Base-by-base conservation (phyloP, 2,888 invertebrate species). In the Nephrotoma guestfalica region DNA sequence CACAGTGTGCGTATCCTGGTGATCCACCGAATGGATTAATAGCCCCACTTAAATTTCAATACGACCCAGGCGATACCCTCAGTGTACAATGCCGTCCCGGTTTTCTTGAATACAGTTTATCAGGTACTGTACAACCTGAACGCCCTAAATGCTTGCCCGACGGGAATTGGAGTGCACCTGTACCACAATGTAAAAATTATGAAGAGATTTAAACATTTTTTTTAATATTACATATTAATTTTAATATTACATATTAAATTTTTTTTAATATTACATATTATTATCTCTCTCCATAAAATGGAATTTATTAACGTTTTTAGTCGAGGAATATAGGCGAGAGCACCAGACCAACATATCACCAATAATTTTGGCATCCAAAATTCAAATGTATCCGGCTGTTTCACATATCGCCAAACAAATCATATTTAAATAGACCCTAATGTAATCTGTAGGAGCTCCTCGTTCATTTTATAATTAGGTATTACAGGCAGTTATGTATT, bases 61-160 rank as follows among this genome's bases (percentile, higher is more conserved):
- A 95, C 91, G 95, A 95, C 90, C 94, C 95, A 13, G 95, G 95
- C 45, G 95, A 95, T 89, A 94, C 93, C 88, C 92, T 95, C 88
- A 94, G 94, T 89, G 94, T 95, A 86, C 94, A 93, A 87, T 95
- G 95, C 89, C 93, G 94, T 87, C 93, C 94, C 6, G 95, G 95
- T 57, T 95, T 93, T 90, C 93, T 94, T 87, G 91, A 91, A 89
- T 91, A 90, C 87, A 90, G 90, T 87, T 89, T 90, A 87, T 89
- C 89, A 87, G 93, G 93, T 87, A 93, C 93, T n/a, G 92, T 93
- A 86, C 93, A 94, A 88, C 71, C 71, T 30, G 71, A 71, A 30
- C 92, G 93, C 89, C 94, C 95, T 6, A 93, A 93, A 87, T 95
- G 95, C 89, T 92, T 93, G 86, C 92, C 93, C 45, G 94, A 95